Conservation (phyloP, 2,797 vertebrate species). For the Orestias chungarensis region DNA sequence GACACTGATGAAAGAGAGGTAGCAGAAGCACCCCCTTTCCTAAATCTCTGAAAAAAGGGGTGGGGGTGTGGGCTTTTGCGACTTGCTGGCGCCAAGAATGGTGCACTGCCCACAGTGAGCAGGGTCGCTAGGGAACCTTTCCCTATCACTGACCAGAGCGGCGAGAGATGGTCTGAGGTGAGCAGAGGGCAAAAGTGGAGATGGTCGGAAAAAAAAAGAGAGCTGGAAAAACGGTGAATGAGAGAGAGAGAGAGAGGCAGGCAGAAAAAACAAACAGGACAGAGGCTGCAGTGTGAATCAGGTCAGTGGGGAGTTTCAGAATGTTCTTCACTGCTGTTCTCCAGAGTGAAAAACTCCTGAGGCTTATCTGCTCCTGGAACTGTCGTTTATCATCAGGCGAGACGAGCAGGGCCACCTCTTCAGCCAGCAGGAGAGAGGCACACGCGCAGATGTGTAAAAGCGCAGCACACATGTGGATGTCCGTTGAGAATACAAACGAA, state of each 20-base stretch:
- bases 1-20: conserved; percentile 76
- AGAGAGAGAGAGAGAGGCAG: conserved; percentile 84
- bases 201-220: conserved; percentile 62
- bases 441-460: conserved; percentile 42
- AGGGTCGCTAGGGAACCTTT: conserved; percentile 90
- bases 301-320: conserved; percentile 98
- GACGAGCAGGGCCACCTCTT: conserved; percentile 65
- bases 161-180: conserved; percentile 33
- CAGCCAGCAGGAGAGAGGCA: conserved; percentile 30
- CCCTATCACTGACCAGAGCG: conserved; percentile 93
- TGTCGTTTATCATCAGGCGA: conserved; percentile 95
- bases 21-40: conserved; percentile 63
- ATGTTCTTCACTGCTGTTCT: conserved; percentile 95
- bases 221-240: conserved; percentile 46
- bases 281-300: conserved; percentile 95
- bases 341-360: conserved; percentile 85
- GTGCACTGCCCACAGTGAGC: conserved; percentile 90
- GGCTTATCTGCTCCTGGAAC: conserved; percentile 95
- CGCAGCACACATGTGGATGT: conserved; percentile 46
- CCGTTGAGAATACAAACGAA: conserved; percentile 15
- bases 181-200: conserved; percentile 50
- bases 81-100: conserved; percentile 96
- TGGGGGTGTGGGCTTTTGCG: conserved; percentile 90
- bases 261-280: conserved; percentile 97
- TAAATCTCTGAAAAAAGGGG: conserved; percentile 63